Conservation (phyloP, 2,888 invertebrate genomes). For the Fragum sueziense region DNA sequence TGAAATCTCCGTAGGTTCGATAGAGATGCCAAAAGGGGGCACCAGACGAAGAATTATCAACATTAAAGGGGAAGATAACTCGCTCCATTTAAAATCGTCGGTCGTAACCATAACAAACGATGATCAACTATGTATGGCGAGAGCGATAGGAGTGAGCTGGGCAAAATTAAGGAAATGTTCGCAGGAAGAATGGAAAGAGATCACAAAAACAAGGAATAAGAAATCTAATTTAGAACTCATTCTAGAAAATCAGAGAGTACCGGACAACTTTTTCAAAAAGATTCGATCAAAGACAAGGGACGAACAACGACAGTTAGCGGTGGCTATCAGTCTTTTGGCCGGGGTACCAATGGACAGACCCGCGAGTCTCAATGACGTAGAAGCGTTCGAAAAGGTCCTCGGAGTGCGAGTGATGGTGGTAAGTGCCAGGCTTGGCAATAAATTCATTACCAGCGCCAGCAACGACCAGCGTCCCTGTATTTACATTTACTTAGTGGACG, state of each 20-base stretch:
- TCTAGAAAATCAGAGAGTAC: conserved; percentile 27
- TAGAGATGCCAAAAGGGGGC: conserved; percentile 30
- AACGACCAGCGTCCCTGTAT: conserved; percentile 33
- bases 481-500: conserved; percentile 44
- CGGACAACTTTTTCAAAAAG: conserved; percentile 13
- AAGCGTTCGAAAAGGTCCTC: conserved; percentile 26
- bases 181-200: conserved; percentile 18
- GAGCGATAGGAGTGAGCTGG: conserved; percentile 18
- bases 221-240: conserved; percentile 28
- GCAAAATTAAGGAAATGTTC: background rate
- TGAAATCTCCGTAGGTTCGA: conserved; percentile 40
- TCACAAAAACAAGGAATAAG: background rate
- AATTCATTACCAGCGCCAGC: conserved; percentile 40
- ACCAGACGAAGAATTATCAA: conserved; percentile 7
- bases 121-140: conserved; percentile 25
- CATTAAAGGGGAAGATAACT: conserved; percentile 23
- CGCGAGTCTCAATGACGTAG: conserved; percentile 30
- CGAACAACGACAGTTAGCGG: conserved; percentile 35
- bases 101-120: conserved; percentile 20
- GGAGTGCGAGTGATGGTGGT: conserved; percentile 49
- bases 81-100: conserved; percentile 22
- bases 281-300: background rate
- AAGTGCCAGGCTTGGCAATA: conserved; percentile 48
- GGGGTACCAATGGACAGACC: conserved; percentile 30
- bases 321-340: conserved; percentile 33